Conservation (phyloP, 30 jellyfish, hydroid and myxozoan genomes). For the Cassiopea andromeda region DNA sequence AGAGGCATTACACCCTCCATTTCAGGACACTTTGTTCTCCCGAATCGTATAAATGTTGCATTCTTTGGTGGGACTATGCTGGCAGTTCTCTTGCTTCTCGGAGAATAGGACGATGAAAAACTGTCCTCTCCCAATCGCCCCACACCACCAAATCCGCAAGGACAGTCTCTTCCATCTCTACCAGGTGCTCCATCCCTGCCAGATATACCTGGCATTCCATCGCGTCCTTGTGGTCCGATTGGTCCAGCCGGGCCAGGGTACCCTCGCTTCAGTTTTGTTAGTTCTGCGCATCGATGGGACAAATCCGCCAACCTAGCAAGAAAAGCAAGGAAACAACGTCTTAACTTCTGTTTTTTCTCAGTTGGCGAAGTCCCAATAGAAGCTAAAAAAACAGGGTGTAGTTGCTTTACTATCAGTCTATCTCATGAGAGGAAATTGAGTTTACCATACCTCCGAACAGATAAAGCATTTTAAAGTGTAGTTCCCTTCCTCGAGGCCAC, state of each 20-base stretch:
- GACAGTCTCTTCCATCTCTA: conserved; percentile 84
- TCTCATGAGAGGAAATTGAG: too few relatives aligned
- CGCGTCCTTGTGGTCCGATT: conserved; percentile 72
- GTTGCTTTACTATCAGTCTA: too few relatives aligned
- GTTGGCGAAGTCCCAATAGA: too few relatives aligned
- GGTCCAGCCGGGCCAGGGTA: conserved; percentile 62
- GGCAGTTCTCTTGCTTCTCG: conserved; percentile 49
- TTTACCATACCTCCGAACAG: too few relatives aligned
- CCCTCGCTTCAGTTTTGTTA: conserved; percentile 46
- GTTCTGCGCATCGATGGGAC: conserved; percentile 43
- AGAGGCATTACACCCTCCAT: conserved; percentile 37
- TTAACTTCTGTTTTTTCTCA: not conserved
- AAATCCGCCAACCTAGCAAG: conserved; percentile 39
- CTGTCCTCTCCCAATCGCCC: conserved; percentile 8
- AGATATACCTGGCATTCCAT: conserved; percentile 77
- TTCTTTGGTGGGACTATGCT: conserved; percentile 32
- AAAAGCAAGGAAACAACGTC: not conserved
- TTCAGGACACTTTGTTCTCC: conserved; percentile 56
- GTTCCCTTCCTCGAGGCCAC: too few relatives aligned
- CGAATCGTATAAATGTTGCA: conserved; percentile 64
- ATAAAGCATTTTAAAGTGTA: too few relatives aligned
- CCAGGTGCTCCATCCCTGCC: conserved; percentile 91
- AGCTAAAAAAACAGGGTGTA: too few relatives aligned
- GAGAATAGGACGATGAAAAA: conserved; percentile 25
- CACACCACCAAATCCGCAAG: conserved; percentile 28